These are phyloP conservation scores for Phymorhynchus buccinoides DNA, from an alignment of 1,140 invertebrate genomes.

Conservation along the genomic window DNA sequence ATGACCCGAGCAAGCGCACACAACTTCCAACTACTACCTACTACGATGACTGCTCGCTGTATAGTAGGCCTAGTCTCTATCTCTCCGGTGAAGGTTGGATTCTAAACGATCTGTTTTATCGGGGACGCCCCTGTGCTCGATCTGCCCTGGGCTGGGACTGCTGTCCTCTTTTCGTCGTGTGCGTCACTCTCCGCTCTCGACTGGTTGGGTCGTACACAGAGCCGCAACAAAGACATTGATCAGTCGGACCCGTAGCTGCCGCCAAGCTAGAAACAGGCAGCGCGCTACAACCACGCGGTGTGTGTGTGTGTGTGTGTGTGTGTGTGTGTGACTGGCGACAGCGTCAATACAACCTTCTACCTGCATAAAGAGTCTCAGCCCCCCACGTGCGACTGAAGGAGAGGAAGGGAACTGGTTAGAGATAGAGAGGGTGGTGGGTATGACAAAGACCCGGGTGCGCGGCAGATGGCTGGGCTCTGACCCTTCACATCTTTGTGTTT, in stretches of 20 bases:
- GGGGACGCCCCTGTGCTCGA: too few species aligned
- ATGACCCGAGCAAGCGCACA: too few species aligned
- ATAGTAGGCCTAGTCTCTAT: too few species aligned
- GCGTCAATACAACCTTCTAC: background rate
- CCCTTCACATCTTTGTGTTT: background rate
- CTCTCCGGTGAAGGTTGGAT: background rate
- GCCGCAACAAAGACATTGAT: slow-evolving; percentile 1
- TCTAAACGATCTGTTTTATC: background rate
- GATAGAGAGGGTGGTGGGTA: too few species aligned
- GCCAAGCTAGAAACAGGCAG: too few species aligned
- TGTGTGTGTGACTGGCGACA: background rate
- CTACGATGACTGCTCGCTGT: too few species aligned
- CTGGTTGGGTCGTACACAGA: background rate
- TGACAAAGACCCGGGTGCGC: background rate
- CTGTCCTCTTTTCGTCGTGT: background rate
- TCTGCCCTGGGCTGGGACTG: background rate
- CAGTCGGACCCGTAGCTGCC: background rate
- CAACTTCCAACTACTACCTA: too few species aligned
- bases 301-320: background rate
- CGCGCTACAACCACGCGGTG: background rate
- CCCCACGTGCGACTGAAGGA: background rate
- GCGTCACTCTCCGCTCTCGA: background rate
- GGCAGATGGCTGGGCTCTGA: background rate
- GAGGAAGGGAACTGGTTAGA: background rate
- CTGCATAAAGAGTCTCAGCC: background rate